Percentiles rank a stretch among this genome's conserved stretches.
Conservation (phyloP, 2,797 vertebrate genomes). For the Enteromius trimaculatus region DNA sequence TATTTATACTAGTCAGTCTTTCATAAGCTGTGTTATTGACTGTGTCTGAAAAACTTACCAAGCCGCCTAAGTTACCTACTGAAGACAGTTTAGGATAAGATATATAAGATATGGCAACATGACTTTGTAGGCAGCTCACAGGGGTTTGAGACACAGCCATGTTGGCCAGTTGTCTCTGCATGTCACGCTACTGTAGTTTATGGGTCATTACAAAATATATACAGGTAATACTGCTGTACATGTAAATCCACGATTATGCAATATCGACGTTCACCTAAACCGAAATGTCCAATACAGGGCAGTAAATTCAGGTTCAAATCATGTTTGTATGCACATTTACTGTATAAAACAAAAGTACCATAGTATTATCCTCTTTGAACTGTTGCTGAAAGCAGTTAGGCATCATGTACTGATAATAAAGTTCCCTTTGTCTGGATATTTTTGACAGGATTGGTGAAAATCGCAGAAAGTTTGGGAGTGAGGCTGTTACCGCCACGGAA, state of each 20-base stretch:
- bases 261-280: not conserved
- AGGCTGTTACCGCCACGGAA: slow-evolving; percentile 79
- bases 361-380: not conserved
- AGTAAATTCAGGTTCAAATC: not conserved
- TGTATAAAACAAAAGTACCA: not conserved
- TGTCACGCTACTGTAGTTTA: slow-evolving; percentile 10
- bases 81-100: not conserved
- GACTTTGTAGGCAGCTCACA: not conserved
- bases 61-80: not conserved
- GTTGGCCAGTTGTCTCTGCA: slow-evolving; percentile 34
- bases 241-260: not conserved
- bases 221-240: not conserved
- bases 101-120: not conserved
- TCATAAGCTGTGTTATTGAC: not conserved
- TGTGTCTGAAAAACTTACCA: not conserved
- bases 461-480: slow-evolving; percentile 75
- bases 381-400: not conserved
- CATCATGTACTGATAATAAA: not conserved
- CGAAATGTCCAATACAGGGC: not conserved
- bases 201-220: not conserved
- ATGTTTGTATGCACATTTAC: not conserved
- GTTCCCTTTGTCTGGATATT: slow-evolving; percentile 10
- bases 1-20: not conserved
- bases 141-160: not conserved
- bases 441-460: slow-evolving; percentile 78